Percentiles rank a stretch among this genome's conserved stretches.
Evolutionary conservation across 1,140 invertebrate species (phyloP).

Genomic region (Calosoma granatense): DNA sequence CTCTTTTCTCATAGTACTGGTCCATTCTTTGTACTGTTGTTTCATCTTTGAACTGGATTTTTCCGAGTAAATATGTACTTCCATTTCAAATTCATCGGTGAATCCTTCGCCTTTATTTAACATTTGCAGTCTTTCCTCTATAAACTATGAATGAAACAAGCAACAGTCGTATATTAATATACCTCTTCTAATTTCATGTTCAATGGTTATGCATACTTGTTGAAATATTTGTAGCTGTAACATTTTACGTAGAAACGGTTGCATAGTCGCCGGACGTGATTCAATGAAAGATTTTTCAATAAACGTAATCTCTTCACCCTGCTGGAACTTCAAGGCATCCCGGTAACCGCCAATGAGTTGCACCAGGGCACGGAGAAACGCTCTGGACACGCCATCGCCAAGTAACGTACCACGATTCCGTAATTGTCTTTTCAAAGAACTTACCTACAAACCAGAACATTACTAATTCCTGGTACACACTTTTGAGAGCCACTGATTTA

Average conservation of each 20-base stretch:
- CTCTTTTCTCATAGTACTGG: slow-evolving; percentile 42
- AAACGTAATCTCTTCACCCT: slow-evolving; percentile 77
- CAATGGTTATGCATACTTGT: slow-evolving; percentile 65
- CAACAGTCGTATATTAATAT: background rate
- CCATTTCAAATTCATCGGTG: slow-evolving; percentile 90
- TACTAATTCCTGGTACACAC: too few species aligned
- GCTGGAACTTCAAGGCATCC: slow-evolving; percentile 74
- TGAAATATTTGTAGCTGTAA: slow-evolving; percentile 90
- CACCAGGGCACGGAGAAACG: slow-evolving; percentile 82
- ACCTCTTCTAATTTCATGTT: background rate
- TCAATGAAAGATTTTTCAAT: slow-evolving; percentile 75
- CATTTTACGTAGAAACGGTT: slow-evolving; percentile 83
- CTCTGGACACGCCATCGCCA: slow-evolving; percentile 82
- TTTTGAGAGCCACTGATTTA: too few species aligned
- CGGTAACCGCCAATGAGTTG: slow-evolving; percentile 88
- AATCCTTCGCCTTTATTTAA: slow-evolving; percentile 81
- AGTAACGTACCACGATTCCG: slow-evolving; percentile 57
- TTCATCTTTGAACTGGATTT: slow-evolving; percentile 67
- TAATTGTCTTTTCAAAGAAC: slow-evolving; percentile 57
- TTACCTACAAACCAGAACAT: slow-evolving; percentile 42
- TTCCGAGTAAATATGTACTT: slow-evolving; percentile 75
- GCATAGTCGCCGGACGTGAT: slow-evolving; percentile 67
- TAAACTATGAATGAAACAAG: slow-evolving; percentile 62
- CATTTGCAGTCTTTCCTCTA: slow-evolving; percentile 82
- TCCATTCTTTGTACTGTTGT: slow-evolving; percentile 66